Evolutionary conservation across 2,888 invertebrate species (phyloP), one percentile per base, ranked within the genome.

Genomic region (Heliothis peltigera): DNA sequence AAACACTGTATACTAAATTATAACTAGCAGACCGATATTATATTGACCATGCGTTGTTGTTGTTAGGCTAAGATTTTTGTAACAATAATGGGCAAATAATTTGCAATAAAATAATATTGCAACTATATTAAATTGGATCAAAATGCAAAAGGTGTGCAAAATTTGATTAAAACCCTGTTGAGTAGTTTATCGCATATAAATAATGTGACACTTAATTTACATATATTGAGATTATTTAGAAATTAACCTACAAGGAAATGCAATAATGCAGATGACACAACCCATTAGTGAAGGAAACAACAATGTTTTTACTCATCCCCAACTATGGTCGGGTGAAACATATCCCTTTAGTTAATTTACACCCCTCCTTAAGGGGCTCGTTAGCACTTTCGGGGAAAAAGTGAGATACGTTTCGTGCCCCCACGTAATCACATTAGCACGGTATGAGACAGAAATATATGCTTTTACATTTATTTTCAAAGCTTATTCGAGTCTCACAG

Each of bases 311-410:
- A 56, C 64, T 64, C 64, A 64, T 64, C 35, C 6, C 59, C 43
- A 60, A 74, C 77, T 73, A 77, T 72, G 28, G 28, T 10, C n/a
- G 66, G 64, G 39, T 70, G 49, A 74, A 63, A 75, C 47, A 78
- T 75, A 75, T 72, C 61, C 72, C 65, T 78, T 72, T 78, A 74
- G 70, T 83, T 87, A 84, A 87, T 87, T 84, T 78, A 79, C 75
- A 75, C 70, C 79, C 70, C 75, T 73, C 77, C 80, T 81, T 82
- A 78, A 74, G 82, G 77, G 80, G 80, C 80, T 87, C 85, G 85
- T 87, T 87, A 86, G 83, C 83, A 84, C 85, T 82, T 86, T 83
- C 67, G 77, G 79, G 71, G 77, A 82, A 86, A 85, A 85, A 86
- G 84, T 73, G 64, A 76, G 75, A 83, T 78, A 79, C 75, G 74